Percentiles rank a stretch among this genome's conserved stretches.
Evolutionary conservation across 1,140 invertebrate species (phyloP).

Genomic region (Trinorchestia longiramus): DNA sequence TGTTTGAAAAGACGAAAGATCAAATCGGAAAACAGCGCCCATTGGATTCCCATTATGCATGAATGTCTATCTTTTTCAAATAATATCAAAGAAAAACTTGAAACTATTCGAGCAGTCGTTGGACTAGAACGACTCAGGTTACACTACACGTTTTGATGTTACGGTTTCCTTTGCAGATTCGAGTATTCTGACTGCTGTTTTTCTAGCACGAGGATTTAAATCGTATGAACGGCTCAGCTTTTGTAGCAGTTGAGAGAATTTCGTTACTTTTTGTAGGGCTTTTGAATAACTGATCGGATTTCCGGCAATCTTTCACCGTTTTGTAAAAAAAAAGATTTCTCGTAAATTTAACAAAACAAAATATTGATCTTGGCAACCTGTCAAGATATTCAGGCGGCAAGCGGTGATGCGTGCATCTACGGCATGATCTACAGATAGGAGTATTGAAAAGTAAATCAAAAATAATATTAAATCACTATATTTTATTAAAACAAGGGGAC

Average conservation of each 20-base stretch:
- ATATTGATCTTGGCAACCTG: not conserved
- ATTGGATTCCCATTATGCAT: not conserved
- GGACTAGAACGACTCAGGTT: not conserved
- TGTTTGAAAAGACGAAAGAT: not conserved
- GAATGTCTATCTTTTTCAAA: not conserved
- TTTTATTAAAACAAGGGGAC: too few relatives aligned
- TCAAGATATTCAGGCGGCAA: not conserved
- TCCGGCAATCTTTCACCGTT: not conserved
- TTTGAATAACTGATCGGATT: not conserved
- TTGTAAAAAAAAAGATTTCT: not conserved
- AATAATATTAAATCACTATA: too few relatives aligned
- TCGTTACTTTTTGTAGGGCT: not conserved
- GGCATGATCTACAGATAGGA: too few relatives aligned
- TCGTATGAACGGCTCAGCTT: not conserved
- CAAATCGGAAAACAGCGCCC: not conserved
- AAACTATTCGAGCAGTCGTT: not conserved
- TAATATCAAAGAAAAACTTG: not conserved
- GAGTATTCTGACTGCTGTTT: not conserved
- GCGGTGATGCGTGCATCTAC: not conserved
- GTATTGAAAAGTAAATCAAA: too few relatives aligned
- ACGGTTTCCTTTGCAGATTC: not conserved
- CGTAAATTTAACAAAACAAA: not conserved
- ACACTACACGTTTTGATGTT: not conserved
- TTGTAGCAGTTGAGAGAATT: not conserved
- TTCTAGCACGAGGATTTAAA: not conserved